phyloP scores from a whole-genome alignment of 2,888 invertebrate species.

The Tipula unca region DNA sequence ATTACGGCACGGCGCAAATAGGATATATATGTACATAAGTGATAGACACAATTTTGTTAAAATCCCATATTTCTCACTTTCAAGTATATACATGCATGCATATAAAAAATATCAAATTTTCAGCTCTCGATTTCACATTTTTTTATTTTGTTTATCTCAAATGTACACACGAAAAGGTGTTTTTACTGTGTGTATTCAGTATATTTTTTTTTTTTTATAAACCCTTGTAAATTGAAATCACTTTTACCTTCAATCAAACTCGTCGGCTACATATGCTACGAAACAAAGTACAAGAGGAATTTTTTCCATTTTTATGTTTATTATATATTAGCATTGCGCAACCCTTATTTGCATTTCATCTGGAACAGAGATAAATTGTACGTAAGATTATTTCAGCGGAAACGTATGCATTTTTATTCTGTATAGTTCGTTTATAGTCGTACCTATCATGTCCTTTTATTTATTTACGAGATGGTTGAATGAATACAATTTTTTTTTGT shows the following conservation, averaged over 20 bases:
- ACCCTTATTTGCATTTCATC: slow-evolving; percentile 8
- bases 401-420: not conserved
- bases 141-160: no score
- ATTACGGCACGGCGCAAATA: no score
- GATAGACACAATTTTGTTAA: not conserved
- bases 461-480: not conserved
- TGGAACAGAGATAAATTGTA: not conserved
- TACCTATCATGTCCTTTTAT: not conserved
- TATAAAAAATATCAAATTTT: not conserved
- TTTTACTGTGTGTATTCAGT: not conserved
- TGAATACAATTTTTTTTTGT: not conserved
- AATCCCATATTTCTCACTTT: not conserved
- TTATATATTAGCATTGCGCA: not conserved
- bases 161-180: not conserved
- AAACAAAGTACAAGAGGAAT: not conserved
- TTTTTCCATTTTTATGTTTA: not conserved
- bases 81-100: not conserved
- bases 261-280: not conserved
- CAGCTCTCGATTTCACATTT: not conserved
- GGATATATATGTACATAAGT: not conserved
- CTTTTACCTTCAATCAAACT: not conserved
- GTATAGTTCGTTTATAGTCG: not conserved
- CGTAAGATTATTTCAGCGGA: not conserved
- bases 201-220: not conserved
- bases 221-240: not conserved